Evolutionary conservation across 2,888 invertebrate genomes (phyloP).

Genomic region (Drosophila anomelani): DNA sequence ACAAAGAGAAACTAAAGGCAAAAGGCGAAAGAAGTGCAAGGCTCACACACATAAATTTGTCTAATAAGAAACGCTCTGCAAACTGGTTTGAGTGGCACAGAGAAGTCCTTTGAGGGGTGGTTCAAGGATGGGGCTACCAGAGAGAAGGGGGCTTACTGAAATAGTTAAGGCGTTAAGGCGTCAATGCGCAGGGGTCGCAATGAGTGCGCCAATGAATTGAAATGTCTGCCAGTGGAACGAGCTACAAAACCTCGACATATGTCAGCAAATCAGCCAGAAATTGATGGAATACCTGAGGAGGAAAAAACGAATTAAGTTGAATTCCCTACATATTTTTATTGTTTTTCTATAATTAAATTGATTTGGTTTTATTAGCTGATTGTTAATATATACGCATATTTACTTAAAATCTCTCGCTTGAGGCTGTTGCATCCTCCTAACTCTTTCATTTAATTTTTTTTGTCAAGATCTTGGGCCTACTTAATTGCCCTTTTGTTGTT

Average conservation of each 20-base stretch:
- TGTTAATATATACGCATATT: neutral
- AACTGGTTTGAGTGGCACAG: slow-evolving; percentile 50
- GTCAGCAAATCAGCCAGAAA: slow-evolving; percentile 8
- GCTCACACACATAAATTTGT: slow-evolving; percentile 67
- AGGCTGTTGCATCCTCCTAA: slow-evolving; percentile 12
- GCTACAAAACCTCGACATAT: slow-evolving; percentile 7
- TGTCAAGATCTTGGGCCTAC: slow-evolving; percentile 25
- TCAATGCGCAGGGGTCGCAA: neutral
- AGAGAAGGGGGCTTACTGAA: neutral
- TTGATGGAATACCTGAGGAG: slow-evolving; percentile 1
- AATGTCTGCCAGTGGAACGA: slow-evolving; percentile 46
- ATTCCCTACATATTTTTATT: neutral
- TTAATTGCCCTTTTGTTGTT: slow-evolving; percentile 69
- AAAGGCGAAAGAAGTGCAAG: slow-evolving; percentile 62
- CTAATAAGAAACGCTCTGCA: slow-evolving; percentile 68
- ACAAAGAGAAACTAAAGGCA: slow-evolving; percentile 50
- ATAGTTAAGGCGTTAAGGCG: neutral
- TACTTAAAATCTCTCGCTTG: neutral
- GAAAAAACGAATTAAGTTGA: too few species aligned
- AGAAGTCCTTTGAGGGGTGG: neutral
- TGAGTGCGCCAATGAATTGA: slow-evolving; percentile 56
- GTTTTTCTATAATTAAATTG: neutral
- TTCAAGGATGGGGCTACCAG: neutral
- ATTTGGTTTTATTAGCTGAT: neutral
- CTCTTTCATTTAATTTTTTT: slow-evolving; percentile 12